Conservation (phyloP, 2,888 invertebrate species). For the Corbicula japonica region DNA sequence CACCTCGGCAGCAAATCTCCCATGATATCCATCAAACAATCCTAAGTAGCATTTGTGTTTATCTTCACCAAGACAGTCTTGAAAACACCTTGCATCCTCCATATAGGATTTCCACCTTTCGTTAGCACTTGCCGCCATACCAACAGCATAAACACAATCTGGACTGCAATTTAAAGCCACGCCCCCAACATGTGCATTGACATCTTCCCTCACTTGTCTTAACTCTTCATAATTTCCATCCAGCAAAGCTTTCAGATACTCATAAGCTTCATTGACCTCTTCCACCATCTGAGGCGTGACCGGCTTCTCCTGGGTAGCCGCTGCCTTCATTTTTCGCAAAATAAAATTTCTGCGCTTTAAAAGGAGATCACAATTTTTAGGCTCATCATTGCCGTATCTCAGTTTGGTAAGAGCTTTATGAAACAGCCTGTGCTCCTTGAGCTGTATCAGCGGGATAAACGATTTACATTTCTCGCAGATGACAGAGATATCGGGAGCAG, state of each 20-base stretch:
- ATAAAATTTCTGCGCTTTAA: slow-evolving; percentile 77
- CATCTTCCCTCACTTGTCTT: slow-evolving; percentile 74
- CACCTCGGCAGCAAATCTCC: slow-evolving; percentile 82
- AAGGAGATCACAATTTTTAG: slow-evolving; percentile 73
- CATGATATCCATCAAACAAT: slow-evolving; percentile 85
- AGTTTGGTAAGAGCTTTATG: slow-evolving; percentile 80
- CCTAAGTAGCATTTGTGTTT: slow-evolving; percentile 82
- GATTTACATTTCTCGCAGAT: slow-evolving; percentile 79
- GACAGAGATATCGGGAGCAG: slow-evolving; percentile 79
- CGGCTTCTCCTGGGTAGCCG: slow-evolving; percentile 69
- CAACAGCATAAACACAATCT: slow-evolving; percentile 76
- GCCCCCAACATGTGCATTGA: slow-evolving; percentile 77
- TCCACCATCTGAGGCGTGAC: slow-evolving; percentile 59
- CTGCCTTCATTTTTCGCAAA: slow-evolving; percentile 71
- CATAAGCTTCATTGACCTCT: slow-evolving; percentile 81
- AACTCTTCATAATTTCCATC: slow-evolving; percentile 81
- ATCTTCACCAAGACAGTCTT: slow-evolving; percentile 84
- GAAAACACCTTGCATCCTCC: slow-evolving; percentile 84
- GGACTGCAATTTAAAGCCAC: slow-evolving; percentile 79
- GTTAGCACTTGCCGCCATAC: slow-evolving; percentile 80
- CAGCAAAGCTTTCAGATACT: slow-evolving; percentile 81
- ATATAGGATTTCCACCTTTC: slow-evolving; percentile 83
- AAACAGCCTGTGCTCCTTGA: slow-evolving; percentile 80
- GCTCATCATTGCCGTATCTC: slow-evolving; percentile 61
- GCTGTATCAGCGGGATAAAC: slow-evolving; percentile 73